These are phyloP conservation scores for Caenorhabditis angaria DNA, from an alignment of 2,888 invertebrate species.

Conservation along the genomic window DNA sequence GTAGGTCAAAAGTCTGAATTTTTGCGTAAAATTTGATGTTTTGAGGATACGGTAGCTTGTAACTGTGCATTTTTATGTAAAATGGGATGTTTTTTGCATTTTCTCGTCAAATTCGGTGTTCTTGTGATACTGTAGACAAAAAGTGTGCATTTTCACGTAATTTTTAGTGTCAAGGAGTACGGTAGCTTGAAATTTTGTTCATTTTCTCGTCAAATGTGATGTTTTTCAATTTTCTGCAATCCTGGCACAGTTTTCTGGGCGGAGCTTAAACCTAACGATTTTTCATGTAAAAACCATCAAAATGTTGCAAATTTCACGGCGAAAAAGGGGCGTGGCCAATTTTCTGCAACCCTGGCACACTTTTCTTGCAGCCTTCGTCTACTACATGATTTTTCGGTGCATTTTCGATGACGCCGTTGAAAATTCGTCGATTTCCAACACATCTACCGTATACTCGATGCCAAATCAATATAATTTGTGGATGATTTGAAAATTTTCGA, in stretches of 20 bases:
- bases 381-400: constrained; percentile 7
- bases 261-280: too few species aligned
- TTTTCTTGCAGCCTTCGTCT: background rate
- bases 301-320: constrained; percentile 4
- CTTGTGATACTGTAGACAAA: too few species aligned
- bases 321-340: constrained; percentile 1
- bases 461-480: background rate
- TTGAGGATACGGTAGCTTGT: background rate
- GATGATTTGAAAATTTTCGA: background rate
- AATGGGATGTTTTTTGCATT: too few species aligned
- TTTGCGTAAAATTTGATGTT: background rate
- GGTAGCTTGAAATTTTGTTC: too few species aligned
- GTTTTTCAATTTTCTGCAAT: too few species aligned
- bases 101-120: too few species aligned
- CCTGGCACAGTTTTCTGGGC: too few species aligned
- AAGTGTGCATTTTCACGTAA: too few species aligned
- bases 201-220: too few species aligned
- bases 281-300: too few species aligned
- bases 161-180: too few species aligned
- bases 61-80: background rate
- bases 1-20: background rate
- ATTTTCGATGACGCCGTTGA: background rate
- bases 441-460: constrained; percentile 10
- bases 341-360: background rate
- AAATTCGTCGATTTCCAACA: constrained; percentile 19